phyloP scores from a whole-genome alignment of 35 echinoderm and acorn worm species.

The Acanthaster planci region DNA sequence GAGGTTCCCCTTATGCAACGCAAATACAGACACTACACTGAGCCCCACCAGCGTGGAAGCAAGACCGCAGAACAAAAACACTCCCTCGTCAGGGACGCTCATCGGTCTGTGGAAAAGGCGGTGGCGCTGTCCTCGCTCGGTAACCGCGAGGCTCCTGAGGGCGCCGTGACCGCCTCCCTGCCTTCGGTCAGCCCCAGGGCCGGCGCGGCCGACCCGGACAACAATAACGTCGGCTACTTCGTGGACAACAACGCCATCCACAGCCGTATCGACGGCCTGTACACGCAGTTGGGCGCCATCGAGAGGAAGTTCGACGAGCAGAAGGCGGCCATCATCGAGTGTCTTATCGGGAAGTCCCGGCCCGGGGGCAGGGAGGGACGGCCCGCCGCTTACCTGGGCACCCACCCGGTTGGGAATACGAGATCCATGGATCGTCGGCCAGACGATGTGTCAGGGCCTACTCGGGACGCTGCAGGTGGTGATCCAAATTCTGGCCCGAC shows the following conservation, averaged over 20 bases:
- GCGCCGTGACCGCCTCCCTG: slow-evolving; percentile 30
- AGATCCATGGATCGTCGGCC: not conserved
- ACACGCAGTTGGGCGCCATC: slow-evolving; percentile 67
- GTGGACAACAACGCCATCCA: slow-evolving; percentile 52
- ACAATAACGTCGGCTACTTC: slow-evolving; percentile 18
- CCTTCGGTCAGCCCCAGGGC: not conserved
- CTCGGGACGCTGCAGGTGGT: not conserved
- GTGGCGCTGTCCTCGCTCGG: slow-evolving; percentile 14
- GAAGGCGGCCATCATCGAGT: slow-evolving; percentile 70
- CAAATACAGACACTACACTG: slow-evolving; percentile 31
- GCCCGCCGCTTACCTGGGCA: not conserved
- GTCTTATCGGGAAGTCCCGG: slow-evolving; percentile 8
- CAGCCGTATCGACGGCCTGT: slow-evolving; percentile 72
- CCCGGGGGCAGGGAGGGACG: not conserved
- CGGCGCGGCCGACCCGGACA: slow-evolving; percentile 18
- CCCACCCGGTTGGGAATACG: not conserved
- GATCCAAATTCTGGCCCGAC: not conserved
- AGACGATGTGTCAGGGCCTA: not conserved
- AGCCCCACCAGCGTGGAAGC: not conserved
- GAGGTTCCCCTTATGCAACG: slow-evolving; percentile 49
- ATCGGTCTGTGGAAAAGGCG: not conserved
- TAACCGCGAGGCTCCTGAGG: slow-evolving; percentile 55
- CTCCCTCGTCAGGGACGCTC: not conserved
- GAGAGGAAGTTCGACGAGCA: slow-evolving; percentile 84
- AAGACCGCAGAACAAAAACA: slow-evolving; percentile 7